Evolutionary conservation across 2,113 vertebrate genomes (phyloP), one percentile per base, ranked within the genome.

Genomic region (Triplophysa dalaica): DNA sequence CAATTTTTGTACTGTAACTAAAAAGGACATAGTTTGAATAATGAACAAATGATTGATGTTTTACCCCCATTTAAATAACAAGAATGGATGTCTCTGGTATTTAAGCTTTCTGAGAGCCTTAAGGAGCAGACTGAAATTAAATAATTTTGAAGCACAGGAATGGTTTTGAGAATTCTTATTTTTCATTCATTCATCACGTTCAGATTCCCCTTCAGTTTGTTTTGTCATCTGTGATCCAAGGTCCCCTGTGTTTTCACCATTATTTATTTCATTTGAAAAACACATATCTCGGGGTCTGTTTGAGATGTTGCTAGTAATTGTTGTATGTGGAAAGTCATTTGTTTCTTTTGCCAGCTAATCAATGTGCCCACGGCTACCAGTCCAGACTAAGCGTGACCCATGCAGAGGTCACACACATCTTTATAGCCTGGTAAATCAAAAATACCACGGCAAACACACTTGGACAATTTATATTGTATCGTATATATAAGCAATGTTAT

Each of bases 301-400:
- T 45, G 69, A 61, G 62, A 52, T 85, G 85, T 89, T 89, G 89
- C 80, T 68, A 75, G 73, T 88, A 80, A 83, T 33, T 82, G 82
- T 81, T 45, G 26, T 73, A 85, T 81, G 81, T 69, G 81, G 83
- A 70, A 83, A 87, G 88, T 85, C 75, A 89, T 92, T 92, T 92
- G 86, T 91, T 89, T 86, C 79, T 84, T 88, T 85, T 86, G 82
- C 87, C 88, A 90, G 78, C 81, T 87, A 91, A 91, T 91, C 90
- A 89, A 92, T 91, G 80, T 83, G 38, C 82, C 81, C 83, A 68
- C 80, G 89, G 85, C 84, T 78, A 77, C 70, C 85, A 81, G 90
- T 86, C 87, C 89, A 88, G 79, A 83, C 81, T 80, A 61, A 67
- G 69, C 69, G 61, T 69, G 70, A 67, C 66, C 79, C 70, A 84